Conservation (phyloP, 2,113 vertebrate genomes). For the Cheilinus undulatus region DNA sequence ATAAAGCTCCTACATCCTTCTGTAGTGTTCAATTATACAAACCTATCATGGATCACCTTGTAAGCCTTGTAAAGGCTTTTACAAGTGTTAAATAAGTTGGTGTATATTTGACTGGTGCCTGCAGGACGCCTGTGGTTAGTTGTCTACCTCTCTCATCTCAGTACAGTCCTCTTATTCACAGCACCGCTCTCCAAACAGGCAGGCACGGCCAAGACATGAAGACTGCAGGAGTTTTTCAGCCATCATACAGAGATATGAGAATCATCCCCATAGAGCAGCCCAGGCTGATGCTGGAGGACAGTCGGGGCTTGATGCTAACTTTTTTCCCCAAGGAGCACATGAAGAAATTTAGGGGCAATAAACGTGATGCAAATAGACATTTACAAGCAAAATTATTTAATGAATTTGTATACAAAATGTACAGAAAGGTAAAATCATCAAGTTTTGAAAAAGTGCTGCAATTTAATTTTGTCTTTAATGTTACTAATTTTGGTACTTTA, state of each 20-base stretch:
- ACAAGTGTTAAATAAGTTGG: slow-evolving; percentile 73
- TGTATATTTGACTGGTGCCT: slow-evolving; percentile 80
- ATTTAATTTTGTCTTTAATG: too few species aligned
- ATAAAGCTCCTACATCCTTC: not conserved
- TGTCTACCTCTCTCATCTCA: slow-evolving; percentile 73
- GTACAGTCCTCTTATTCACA: slow-evolving; percentile 68
- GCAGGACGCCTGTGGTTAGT: slow-evolving; percentile 73
- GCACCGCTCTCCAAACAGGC: slow-evolving; percentile 24
- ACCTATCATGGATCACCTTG: slow-evolving; percentile 50
- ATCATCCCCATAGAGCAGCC: too few species aligned
- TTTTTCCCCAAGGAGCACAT: too few species aligned
- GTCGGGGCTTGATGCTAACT: too few species aligned
- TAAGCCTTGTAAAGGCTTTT: slow-evolving; percentile 54
- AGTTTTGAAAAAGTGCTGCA: too few species aligned
- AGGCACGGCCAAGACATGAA: slow-evolving; percentile 17
- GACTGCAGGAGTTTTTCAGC: not conserved
- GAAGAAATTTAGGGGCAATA: too few species aligned
- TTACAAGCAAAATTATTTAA: too few species aligned
- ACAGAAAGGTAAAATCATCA: too few species aligned
- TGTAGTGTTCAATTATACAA: slow-evolving; percentile 19
- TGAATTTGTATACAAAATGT: too few species aligned
- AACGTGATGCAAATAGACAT: too few species aligned
- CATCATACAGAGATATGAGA: slow-evolving; percentile 29
- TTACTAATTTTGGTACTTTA: too few species aligned
- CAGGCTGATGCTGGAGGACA: too few species aligned